These are phyloP conservation scores for Calameuta idolon DNA, from an alignment of 2,888 invertebrate genomes.

Conservation along the genomic window DNA sequence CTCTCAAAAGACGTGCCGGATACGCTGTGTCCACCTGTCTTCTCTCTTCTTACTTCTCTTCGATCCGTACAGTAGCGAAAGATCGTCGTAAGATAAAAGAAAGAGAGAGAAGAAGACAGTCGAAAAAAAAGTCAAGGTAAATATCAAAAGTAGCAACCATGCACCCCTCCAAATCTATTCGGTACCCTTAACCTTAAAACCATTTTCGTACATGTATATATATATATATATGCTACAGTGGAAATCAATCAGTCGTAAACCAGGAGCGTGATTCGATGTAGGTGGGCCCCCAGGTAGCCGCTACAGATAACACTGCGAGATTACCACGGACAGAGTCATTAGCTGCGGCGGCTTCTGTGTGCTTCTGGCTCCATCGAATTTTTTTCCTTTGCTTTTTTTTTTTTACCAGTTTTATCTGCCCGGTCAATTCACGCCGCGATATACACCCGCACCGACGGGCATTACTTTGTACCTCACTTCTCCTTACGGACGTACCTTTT, in stretches of 20 bases:
- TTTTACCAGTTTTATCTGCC: constrained; percentile 45
- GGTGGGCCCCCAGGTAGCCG: constrained; percentile 67
- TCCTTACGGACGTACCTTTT: neutral
- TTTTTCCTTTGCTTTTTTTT: constrained; percentile 26
- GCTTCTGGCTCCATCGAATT: constrained; percentile 31
- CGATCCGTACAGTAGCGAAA: neutral
- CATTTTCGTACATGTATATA: neutral
- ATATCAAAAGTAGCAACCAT: neutral
- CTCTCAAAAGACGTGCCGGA: constrained; percentile 36
- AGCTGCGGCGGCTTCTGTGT: constrained; percentile 67
- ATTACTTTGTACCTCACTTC: neutral
- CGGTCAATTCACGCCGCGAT: constrained; percentile 56
- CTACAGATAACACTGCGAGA: constrained; percentile 67
- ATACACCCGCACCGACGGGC: constrained; percentile 16
- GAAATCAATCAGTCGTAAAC: constrained; percentile 38
- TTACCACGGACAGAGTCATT: constrained; percentile 67
- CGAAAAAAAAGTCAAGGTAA: neutral
- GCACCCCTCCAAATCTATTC: neutral
- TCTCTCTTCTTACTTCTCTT: neutral
- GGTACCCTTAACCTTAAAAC: neutral
- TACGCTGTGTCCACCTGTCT: neutral
- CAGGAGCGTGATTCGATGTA: constrained; percentile 64
- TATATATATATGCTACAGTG: neutral
- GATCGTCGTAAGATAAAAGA: neutral
- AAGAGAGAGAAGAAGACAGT: neutral